These are phyloP conservation scores for Spatulosminthurus flaviceps DNA, from an alignment of 2,888 invertebrate genomes.

Conservation along the genomic window DNA sequence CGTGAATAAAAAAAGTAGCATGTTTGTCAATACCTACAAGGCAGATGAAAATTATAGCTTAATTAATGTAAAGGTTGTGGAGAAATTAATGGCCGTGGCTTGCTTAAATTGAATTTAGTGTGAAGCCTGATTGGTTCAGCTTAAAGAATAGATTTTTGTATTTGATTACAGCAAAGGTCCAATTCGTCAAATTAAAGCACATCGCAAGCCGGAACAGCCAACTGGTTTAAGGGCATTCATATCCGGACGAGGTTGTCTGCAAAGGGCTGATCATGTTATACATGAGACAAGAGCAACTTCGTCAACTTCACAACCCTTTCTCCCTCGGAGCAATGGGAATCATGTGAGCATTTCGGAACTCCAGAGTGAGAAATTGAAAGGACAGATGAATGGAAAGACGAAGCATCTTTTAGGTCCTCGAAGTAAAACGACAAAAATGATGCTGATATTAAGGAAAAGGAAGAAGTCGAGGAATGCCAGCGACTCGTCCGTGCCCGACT, in stretches of 20 bases:
- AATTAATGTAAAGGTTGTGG: no score
- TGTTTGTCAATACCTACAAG: no score
- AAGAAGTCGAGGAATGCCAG: background rate
- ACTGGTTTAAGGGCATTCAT: conserved; percentile 56
- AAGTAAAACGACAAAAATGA: conserved; percentile 19
- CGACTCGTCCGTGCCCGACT: background rate
- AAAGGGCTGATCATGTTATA: background rate
- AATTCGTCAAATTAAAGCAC: conserved; percentile 47
- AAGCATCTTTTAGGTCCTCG: background rate
- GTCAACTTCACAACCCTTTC: background rate
- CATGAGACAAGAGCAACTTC: background rate
- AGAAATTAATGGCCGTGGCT: no score
- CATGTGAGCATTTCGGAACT: background rate
- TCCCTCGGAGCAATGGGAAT: background rate
- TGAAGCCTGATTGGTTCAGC: no score
- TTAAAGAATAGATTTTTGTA: no score
- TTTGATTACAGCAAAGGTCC: conserved; percentile 57
- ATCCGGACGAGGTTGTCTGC: conserved; percentile 30
- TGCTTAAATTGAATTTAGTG: no score
- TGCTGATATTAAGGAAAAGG: conserved; percentile 12
- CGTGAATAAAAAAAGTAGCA: no score
- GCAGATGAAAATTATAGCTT: no score
- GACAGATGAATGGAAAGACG: no score
- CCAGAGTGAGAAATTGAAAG: background rate
- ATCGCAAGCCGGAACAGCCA: conserved; percentile 48